A percentile compares a stretch with the other conserved stretches of the same genome.
Evolutionary conservation across 2,888 invertebrate species (phyloP).

Genomic region (Tortricodes alternella): DNA sequence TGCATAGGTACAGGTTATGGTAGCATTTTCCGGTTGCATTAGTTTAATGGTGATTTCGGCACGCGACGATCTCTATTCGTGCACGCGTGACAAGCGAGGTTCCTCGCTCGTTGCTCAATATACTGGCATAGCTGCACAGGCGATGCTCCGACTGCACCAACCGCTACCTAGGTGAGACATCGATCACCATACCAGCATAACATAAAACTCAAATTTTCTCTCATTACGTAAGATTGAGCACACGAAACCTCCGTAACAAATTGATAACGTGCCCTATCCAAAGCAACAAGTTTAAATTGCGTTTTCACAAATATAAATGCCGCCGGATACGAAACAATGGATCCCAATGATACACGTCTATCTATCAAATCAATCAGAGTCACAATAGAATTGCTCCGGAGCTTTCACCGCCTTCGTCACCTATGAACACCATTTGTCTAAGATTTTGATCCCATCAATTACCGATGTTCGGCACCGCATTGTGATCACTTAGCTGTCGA

Average conservation of each 20-base stretch:
- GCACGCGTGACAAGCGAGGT: conserved; percentile 41
- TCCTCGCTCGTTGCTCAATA: conserved; percentile 30
- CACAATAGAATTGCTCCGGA: conserved; percentile 64
- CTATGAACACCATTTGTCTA: conserved; percentile 56
- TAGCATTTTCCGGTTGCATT: background rate
- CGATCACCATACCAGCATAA: background rate
- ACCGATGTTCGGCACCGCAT: conserved; percentile 31
- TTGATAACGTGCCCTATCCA: conserved; percentile 4
- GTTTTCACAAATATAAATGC: conserved; percentile 54
- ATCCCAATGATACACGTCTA: conserved; percentile 51
- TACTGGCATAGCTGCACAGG: background rate
- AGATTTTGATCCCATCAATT: conserved; percentile 59
- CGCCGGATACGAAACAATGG: conserved; percentile 63
- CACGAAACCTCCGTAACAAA: conserved; percentile 10
- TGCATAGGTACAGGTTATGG: background rate
- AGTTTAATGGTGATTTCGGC: conserved; percentile 1
- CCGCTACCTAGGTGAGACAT: background rate
- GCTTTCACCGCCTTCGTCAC: conserved; percentile 59
- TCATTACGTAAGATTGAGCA: conserved; percentile 8
- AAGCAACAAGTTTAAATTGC: conserved; percentile 23
- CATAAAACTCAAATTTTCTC: background rate
- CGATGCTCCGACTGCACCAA: background rate
- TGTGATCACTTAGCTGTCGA: conserved; percentile 34
- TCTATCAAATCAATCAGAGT: conserved; percentile 61
- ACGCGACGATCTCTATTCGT: conserved; percentile 37